Evolutionary conservation across 2,113 vertebrate species (phyloP).

Genomic region (Grammomys dolichurus): DNA sequence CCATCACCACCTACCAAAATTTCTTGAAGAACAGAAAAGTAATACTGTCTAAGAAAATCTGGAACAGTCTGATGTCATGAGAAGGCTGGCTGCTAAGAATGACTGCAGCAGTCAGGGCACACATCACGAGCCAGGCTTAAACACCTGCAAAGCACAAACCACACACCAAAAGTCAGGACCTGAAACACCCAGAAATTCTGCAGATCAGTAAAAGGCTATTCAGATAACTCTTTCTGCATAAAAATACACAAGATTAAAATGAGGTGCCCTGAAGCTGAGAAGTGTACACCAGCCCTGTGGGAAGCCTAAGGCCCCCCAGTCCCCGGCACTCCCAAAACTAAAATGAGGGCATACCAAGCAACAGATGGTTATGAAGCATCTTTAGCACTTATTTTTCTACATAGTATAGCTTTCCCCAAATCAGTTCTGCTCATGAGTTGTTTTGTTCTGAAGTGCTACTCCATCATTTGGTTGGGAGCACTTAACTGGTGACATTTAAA

Average conservation of each 20-base stretch:
- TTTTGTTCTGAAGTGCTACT: conserved; percentile 20
- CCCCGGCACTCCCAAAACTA: not conserved
- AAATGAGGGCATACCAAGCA: conserved; percentile 1
- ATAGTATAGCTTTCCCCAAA: not conserved
- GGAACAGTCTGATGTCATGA: not conserved
- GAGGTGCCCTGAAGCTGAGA: not conserved
- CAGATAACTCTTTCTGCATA: not conserved
- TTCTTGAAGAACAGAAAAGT: not conserved
- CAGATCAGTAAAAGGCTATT: not conserved
- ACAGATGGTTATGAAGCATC: not conserved
- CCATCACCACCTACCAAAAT: not conserved
- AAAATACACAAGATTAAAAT: conserved; percentile 17
- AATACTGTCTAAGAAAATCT: not conserved
- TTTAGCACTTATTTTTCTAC: conserved; percentile 48
- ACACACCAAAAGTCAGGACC: not conserved
- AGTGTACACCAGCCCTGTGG: not conserved
- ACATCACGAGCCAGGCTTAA: not conserved
- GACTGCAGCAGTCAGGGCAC: not conserved
- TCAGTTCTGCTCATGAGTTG: conserved; percentile 14
- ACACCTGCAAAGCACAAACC: not conserved
- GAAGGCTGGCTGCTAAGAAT: not conserved
- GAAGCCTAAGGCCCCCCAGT: not conserved
- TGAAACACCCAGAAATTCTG: not conserved
- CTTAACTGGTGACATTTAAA: not conserved
- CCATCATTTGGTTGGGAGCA: not conserved